Conservation (phyloP, 2,113 vertebrate genomes). For the Trematocara nigrifrons region DNA sequence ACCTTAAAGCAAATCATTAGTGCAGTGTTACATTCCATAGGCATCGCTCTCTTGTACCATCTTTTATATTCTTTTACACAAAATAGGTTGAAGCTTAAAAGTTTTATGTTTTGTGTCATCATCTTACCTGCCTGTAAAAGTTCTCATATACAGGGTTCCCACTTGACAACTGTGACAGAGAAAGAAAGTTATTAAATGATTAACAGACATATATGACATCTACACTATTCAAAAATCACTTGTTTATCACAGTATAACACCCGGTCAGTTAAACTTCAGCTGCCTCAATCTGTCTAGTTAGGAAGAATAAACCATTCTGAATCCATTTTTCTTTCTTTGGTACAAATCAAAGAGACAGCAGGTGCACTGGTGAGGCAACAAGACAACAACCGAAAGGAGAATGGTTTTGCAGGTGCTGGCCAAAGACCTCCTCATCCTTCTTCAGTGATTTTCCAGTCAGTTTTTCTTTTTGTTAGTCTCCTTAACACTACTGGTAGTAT, state of each 20-base stretch:
- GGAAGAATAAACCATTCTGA: neutral
- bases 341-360: neutral
- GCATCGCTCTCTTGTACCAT: neutral
- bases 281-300: neutral
- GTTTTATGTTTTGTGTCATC: neutral
- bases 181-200: neutral
- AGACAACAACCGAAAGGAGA: neutral
- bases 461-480: neutral
- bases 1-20: slow-evolving; percentile 71
- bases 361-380: neutral
- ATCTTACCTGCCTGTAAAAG: slow-evolving; percentile 90
- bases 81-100: neutral
- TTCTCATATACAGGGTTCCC: slow-evolving; percentile 90
- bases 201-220: neutral
- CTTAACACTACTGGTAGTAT: neutral
- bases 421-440: neutral
- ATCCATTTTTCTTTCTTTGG: neutral
- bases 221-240: neutral
- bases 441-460: neutral
- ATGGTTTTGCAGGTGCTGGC: neutral
- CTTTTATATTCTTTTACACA: neutral
- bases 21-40: neutral
- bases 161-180: slow-evolving; percentile 77
- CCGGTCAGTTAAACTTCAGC: neutral
- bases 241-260: neutral